phyloP scores from a whole-genome alignment of 2,888 invertebrate genomes.

The Caenorhabditis imperialis region DNA sequence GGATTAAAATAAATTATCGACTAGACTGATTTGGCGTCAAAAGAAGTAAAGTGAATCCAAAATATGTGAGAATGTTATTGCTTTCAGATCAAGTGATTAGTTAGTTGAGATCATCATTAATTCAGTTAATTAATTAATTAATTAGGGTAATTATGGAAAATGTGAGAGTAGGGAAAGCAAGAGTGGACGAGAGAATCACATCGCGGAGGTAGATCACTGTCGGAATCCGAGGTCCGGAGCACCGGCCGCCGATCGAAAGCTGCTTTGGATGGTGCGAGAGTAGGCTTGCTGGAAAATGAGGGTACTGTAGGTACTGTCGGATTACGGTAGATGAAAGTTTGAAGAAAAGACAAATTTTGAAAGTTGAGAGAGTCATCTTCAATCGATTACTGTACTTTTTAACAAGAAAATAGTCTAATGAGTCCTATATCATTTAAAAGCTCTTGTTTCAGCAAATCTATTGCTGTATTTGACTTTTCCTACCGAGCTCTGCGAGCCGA shows the following conservation, averaged over 20 bases:
- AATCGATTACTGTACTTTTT: no score
- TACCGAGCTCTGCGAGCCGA: no score
- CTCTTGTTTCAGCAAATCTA: no score
- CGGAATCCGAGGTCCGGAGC: constrained; percentile 69
- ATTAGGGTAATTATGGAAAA: no score
- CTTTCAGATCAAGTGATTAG: no score
- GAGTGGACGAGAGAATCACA: constrained; percentile 25
- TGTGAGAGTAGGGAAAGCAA: constrained; percentile 45
- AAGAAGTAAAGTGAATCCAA: constrained; percentile 38
- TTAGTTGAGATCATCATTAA: constrained; percentile 13
- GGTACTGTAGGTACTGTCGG: no score
- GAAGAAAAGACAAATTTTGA: no score
- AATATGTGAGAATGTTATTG: constrained; percentile 52
- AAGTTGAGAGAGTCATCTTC: no score
- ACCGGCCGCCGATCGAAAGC: constrained; percentile 66
- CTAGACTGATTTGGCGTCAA: constrained; percentile 19
- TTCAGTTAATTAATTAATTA: constrained; percentile 8
- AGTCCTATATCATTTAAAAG: no score
- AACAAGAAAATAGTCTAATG: no score
- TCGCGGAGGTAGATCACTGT: constrained; percentile 35
- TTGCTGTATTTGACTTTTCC: no score
- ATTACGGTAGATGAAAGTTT: no score
- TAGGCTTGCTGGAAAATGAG: constrained; percentile 58
- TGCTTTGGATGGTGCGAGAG: constrained; percentile 58
- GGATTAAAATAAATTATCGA: constrained; percentile 1